Percentiles rank a stretch among this genome's conserved stretches.
phyloP scores from a whole-genome alignment of 2,113 vertebrate genomes.

The Myxocyprinus asiaticus region DNA sequence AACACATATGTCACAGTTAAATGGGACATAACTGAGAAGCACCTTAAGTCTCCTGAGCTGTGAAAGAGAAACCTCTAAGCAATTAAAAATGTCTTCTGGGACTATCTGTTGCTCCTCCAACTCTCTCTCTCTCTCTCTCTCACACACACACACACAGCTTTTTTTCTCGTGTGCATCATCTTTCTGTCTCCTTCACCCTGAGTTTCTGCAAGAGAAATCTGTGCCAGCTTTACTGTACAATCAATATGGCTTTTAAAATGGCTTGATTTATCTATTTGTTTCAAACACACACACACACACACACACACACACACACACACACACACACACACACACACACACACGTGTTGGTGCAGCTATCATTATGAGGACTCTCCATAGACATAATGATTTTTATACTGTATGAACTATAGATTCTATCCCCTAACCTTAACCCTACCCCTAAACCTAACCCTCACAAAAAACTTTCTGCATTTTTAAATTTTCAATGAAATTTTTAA shows the following conservation, averaged over 20 bases:
- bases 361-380: too few relatives aligned
- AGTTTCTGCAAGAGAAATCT: neutral
- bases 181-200: neutral
- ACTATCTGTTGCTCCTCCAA: neutral
- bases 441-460: too few relatives aligned
- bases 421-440: too few relatives aligned
- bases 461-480: too few relatives aligned
- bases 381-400: too few relatives aligned
- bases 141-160: neutral
- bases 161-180: neutral
- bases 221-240: slow-evolving; percentile 6
- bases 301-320: neutral
- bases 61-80: neutral
- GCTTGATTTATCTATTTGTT: neutral
- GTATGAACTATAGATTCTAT: too few relatives aligned
- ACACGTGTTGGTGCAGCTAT: too few relatives aligned
- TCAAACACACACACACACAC: slow-evolving; percentile 9
- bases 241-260: slow-evolving; percentile 20
- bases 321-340: neutral
- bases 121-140: neutral
- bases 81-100: neutral
- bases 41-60: neutral
- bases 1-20: neutral
- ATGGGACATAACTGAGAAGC: too few relatives aligned
- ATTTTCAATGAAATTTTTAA: too few relatives aligned